These are phyloP conservation scores for Panurus biarmicus DNA, from an alignment of 2,113 vertebrate species.

Conservation along the genomic window DNA sequence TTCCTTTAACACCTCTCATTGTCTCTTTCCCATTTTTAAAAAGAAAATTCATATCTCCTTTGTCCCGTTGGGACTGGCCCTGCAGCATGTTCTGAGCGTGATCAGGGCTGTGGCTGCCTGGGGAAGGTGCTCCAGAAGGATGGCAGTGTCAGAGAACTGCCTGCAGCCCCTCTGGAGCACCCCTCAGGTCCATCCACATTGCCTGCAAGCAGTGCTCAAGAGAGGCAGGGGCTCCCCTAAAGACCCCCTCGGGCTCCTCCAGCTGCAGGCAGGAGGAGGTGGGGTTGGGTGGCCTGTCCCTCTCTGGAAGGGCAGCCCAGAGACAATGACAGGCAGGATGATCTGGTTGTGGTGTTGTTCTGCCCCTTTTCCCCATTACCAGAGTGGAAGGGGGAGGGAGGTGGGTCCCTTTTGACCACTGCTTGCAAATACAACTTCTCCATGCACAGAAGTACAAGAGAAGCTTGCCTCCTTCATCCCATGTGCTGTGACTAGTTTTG, in stretches of 20 bases:
- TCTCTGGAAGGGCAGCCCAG: not conserved
- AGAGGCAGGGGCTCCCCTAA: not conserved
- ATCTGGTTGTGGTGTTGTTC: slow-evolving; percentile 25
- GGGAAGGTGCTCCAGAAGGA: not conserved
- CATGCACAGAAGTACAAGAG: not conserved
- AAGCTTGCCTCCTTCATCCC: slow-evolving; percentile 44
- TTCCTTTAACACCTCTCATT: slow-evolving; percentile 46
- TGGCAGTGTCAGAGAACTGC: not conserved
- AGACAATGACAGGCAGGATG: slow-evolving; percentile 50
- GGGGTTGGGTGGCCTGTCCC: not conserved
- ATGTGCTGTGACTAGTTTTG: slow-evolving; percentile 13
- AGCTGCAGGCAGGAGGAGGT: not conserved
- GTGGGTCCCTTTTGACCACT: slow-evolving; percentile 10
- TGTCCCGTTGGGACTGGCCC: not conserved
- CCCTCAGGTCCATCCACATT: not conserved
- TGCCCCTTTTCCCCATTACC: not conserved
- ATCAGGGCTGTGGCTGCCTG: not conserved
- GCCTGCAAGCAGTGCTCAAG: slow-evolving; percentile 66
- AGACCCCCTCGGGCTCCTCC: not conserved
- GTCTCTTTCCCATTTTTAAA: slow-evolving; percentile 34
- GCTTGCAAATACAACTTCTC: slow-evolving; percentile 30
- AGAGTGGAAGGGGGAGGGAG: not conserved
- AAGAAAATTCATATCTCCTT: not conserved
- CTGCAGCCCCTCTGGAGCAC: not conserved
- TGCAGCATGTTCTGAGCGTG: not conserved